phyloP scores from a whole-genome alignment of 2,888 invertebrate genomes.

The Archips xylosteana region DNA sequence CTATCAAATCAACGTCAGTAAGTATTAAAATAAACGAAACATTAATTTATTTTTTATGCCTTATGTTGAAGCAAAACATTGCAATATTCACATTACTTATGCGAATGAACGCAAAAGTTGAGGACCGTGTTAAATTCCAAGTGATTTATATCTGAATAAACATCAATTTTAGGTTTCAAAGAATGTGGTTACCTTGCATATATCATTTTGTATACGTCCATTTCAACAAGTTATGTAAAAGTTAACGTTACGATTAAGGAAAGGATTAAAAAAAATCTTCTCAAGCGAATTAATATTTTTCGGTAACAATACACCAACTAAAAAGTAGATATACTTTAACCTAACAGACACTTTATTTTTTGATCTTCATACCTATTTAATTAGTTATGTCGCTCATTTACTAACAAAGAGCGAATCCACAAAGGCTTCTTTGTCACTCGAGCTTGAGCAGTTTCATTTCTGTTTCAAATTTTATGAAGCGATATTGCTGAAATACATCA shows the following conservation, averaged over 20 bases:
- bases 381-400: not conserved
- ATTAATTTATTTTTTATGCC: not conserved
- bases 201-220: conserved; percentile 2
- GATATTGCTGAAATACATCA: conserved; percentile 54
- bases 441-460: conserved; percentile 53
- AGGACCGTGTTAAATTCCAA: conserved; percentile 17
- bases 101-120: not conserved
- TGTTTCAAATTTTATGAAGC: conserved; percentile 54
- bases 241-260: conserved; percentile 6
- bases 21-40: not conserved
- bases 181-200: conserved; percentile 11
- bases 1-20: not conserved
- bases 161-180: conserved; percentile 29
- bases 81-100: not conserved
- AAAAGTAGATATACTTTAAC: too few relatives aligned
- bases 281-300: too few relatives aligned
- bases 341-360: not conserved
- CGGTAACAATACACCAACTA: too few relatives aligned
- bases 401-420: conserved; percentile 6
- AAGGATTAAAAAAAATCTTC: not conserved
- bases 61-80: not conserved
- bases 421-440: conserved; percentile 47
- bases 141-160: conserved; percentile 30
- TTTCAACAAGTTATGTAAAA: conserved; percentile 1
- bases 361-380: not conserved